Percentiles rank a stretch among this genome's conserved stretches.
These are phyloP conservation scores for Brachypterus glaber DNA, from an alignment of 2,888 invertebrate genomes.

Conservation along the genomic window DNA sequence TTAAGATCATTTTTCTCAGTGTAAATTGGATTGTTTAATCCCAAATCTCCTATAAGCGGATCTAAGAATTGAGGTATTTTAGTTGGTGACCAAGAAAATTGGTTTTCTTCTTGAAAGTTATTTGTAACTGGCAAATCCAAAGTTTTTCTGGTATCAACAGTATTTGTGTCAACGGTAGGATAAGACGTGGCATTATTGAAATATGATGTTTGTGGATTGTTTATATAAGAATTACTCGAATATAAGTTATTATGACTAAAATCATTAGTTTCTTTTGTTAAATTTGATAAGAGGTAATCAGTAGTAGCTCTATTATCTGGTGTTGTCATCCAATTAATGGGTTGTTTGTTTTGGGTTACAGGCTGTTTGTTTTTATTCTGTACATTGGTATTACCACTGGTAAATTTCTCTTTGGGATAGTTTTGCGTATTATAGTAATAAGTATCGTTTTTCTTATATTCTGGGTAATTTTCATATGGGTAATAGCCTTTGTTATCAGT, in stretches of 20 bases:
- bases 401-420: constrained; percentile 9
- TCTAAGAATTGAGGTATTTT: constrained; percentile 42
- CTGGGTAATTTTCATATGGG: constrained; percentile 30
- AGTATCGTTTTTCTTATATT: constrained; percentile 22
- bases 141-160: constrained; percentile 23
- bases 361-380: constrained; percentile 18
- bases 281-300: constrained; percentile 42
- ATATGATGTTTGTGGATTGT: constrained; percentile 25
- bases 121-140: constrained; percentile 25
- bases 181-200: constrained; percentile 28
- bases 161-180: constrained; percentile 20
- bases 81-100: constrained; percentile 47
- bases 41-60: constrained; percentile 49
- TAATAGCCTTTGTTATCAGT: constrained; percentile 26
- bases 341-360: constrained; percentile 35
- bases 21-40: constrained; percentile 35
- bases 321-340: constrained; percentile 55
- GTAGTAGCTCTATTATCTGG: constrained; percentile 41
- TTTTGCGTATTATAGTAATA: constrained; percentile 15
- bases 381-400: constrained; percentile 10
- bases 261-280: constrained; percentile 37
- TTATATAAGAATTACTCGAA: constrained; percentile 25
- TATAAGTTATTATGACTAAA: constrained; percentile 27
- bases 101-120: constrained; percentile 27
- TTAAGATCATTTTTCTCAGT: constrained; percentile 35